Base-by-base conservation (phyloP, 2,113 vertebrate species). In the Balaeniceps rex region DNA sequence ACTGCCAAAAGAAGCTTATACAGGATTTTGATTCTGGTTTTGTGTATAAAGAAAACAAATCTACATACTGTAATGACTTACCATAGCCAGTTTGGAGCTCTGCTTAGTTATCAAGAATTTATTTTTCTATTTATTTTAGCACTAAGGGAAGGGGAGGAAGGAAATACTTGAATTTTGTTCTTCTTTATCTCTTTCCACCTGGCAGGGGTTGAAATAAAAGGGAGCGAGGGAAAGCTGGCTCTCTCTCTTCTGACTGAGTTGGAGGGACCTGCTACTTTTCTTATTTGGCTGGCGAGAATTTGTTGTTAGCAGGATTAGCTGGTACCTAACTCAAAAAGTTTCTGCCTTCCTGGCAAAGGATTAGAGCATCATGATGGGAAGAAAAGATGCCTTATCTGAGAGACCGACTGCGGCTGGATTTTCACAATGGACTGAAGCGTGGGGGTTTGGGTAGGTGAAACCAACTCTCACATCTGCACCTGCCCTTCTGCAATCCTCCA, bases 31-130 rank as follows among this genome's bases (percentile, higher is more conserved):
- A 96, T 93, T 90, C 90, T 16, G 72, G 93, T 93, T 97, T 97
- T 97, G 61, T 63, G 79, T 72, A 96, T 97, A 96, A 97, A 94
- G 94, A 94, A 98, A 98, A 97, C 94, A 98, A 97, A 98, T 98
- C 96, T 97, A 91, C 97, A 91, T 96, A 94, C 70, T 95, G 68
- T 97, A 98, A 97, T 97, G 89, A 97, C 81, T 96, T 98, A 81
- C 85, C 96, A 91, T 64, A 64, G 57, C 34, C 70, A 83, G 49
- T 94, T 34, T 68, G 38, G 49, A 87, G 65, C 63, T 91, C 88
- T 77, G 51, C 55, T 96, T 94, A 60, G 83, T 90, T 95, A 96
- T 95, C 70, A 93, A 88, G 88, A 80, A 91, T 92, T 95, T 97
- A 95, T 96, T 97, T 97, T 90, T 89, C 71, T 87, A 96, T 97